A percentile compares a stretch with the other conserved stretches of the same genome.
Conservation (phyloP, 1,140 invertebrate genomes). For the Bathynomus jamesi region DNA sequence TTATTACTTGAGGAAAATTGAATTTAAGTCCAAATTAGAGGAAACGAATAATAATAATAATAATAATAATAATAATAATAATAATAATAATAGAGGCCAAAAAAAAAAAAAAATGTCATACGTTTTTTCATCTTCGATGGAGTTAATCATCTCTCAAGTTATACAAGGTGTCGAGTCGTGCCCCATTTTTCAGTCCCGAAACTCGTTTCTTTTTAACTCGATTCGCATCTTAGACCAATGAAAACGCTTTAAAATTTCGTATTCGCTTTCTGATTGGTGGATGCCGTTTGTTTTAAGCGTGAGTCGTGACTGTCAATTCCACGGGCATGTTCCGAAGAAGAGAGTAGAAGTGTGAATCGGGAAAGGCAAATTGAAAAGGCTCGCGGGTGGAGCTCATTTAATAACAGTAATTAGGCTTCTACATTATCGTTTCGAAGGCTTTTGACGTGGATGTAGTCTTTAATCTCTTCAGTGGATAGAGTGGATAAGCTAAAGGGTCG, state of each 20-base stretch:
- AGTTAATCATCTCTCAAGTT: neutral
- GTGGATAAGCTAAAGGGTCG: neutral
- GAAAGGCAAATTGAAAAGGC: neutral
- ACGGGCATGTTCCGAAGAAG: neutral
- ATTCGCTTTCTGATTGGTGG: neutral
- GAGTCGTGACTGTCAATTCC: neutral
- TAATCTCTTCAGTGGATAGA: neutral
- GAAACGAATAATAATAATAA: neutral
- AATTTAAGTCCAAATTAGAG: neutral
- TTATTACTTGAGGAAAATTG: no score
- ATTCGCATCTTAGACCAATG: neutral
- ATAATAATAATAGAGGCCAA: neutral
- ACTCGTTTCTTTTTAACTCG: neutral
- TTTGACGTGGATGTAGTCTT: neutral
- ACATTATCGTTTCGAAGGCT: neutral
- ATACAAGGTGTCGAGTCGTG: neutral
- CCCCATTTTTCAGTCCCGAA: neutral
- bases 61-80: neutral
- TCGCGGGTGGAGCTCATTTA: neutral
- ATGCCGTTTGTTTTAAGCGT: neutral
- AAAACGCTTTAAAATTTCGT: neutral
- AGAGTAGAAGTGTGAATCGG: neutral
- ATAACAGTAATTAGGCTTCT: neutral
- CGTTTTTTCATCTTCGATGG: no score
- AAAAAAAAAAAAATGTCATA: neutral